Evolutionary conservation across 2,888 invertebrate genomes (phyloP).

Genomic region (Ectemnius continuus): DNA sequence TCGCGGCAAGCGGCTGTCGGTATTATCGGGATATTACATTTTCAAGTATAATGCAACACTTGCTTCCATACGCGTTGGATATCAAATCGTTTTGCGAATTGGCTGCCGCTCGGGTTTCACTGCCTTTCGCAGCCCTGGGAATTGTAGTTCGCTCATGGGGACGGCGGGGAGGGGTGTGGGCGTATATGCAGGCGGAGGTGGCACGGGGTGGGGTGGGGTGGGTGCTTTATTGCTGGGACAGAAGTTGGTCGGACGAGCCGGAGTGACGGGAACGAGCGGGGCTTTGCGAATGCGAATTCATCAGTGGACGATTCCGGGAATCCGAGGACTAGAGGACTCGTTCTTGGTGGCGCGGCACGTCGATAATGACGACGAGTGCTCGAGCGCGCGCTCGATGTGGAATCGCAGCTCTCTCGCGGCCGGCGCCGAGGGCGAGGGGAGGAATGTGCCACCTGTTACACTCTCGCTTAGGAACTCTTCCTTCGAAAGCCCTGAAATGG

Average conservation of each 20-base stretch:
- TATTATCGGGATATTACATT: constrained; percentile 35
- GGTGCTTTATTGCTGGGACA: constrained; percentile 42
- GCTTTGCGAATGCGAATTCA: constrained; percentile 46
- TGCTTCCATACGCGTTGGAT: constrained; percentile 27
- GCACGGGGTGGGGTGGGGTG: constrained; percentile 6
- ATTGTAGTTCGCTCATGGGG: too few species aligned
- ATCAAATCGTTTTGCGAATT: constrained; percentile 34
- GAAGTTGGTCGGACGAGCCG: not conserved
- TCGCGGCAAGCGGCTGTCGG: not conserved
- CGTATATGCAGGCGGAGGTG: too few species aligned
- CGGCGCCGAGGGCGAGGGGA: constrained; percentile 46
- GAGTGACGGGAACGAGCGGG: not conserved
- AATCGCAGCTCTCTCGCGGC: constrained; percentile 52
- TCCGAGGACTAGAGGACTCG: constrained; percentile 25
- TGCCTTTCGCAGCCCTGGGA: too few species aligned
- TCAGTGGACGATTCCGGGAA: constrained; percentile 51
- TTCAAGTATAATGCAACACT: constrained; percentile 40
- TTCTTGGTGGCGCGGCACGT: constrained; percentile 47
- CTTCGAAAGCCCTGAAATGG: constrained; percentile 28
- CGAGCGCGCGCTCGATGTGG: constrained; percentile 52
- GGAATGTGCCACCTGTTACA: constrained; percentile 70
- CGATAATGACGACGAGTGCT: constrained; percentile 66
- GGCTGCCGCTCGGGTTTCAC: not conserved
- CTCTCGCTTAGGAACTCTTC: constrained; percentile 56
- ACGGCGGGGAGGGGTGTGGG: too few species aligned